Percentiles rank a stretch among this genome's conserved stretches.
Conservation (phyloP, 2,113 vertebrate genomes). For the Romanogobio albipinnatus region DNA sequence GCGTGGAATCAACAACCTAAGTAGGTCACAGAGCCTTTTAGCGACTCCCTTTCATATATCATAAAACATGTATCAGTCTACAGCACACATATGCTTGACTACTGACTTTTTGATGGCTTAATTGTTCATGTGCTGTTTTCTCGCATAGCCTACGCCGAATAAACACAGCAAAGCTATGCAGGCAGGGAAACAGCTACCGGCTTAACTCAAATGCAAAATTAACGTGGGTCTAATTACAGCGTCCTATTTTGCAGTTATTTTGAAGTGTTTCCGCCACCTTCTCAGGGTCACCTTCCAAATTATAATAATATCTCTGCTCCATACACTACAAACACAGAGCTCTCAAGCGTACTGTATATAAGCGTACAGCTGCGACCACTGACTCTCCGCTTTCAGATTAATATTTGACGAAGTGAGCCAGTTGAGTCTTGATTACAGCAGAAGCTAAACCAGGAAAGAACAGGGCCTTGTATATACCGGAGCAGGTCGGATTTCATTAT, state of each 20-base stretch:
- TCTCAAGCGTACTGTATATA: constrained; percentile 11
- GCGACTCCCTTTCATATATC: constrained; percentile 70
- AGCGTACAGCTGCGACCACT: constrained; percentile 13
- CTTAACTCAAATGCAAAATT: constrained; percentile 13
- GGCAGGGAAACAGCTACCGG: background rate
- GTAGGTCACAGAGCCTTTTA: constrained; percentile 76
- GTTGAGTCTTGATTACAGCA: constrained; percentile 57
- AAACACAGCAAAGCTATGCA: constrained; percentile 4
- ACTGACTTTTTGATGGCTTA: constrained; percentile 65
- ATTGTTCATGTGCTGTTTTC: constrained; percentile 62
- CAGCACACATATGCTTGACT: constrained; percentile 66
- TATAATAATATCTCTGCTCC: background rate
- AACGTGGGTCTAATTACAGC: background rate
- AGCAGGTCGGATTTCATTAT: constrained; percentile 42
- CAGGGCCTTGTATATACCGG: constrained; percentile 22
- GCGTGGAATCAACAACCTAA: constrained; percentile 71
- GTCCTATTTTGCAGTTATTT: background rate
- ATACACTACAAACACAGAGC: background rate
- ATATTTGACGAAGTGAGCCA: constrained; percentile 61
- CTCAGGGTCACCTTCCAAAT: constrained; percentile 27
- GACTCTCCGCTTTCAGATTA: constrained; percentile 50
- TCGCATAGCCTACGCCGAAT: background rate
- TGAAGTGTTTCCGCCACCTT: background rate
- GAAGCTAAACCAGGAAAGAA: constrained; percentile 42
- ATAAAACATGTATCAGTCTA: constrained; percentile 79